These are phyloP conservation scores for Agrenia bidenticulata DNA, from an alignment of 2,888 invertebrate genomes.

Conservation along the genomic window DNA sequence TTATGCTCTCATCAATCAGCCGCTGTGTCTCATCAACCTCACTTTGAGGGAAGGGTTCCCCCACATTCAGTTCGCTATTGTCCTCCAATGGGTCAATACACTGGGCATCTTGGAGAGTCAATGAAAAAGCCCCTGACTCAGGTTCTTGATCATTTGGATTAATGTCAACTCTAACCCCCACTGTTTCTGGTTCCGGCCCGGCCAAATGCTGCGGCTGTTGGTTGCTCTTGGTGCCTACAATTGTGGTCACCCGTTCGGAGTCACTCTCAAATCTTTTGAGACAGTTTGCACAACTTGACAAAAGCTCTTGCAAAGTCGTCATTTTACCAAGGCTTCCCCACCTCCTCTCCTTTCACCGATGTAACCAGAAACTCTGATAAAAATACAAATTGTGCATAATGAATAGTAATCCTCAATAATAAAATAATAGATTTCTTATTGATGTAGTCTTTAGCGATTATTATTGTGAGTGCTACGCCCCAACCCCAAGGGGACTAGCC, in stretches of 20 bases:
- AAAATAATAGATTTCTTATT: too few relatives aligned
- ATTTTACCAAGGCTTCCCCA: not conserved
- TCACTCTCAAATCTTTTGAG: constrained; percentile 3
- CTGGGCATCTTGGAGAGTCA: not conserved
- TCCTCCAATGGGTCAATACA: not conserved
- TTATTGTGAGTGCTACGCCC: too few relatives aligned
- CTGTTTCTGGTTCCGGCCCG: too few relatives aligned
- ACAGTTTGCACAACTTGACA: constrained; percentile 26
- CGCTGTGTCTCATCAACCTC: constrained; percentile 13
- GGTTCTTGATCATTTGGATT: not conserved
- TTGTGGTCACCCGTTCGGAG: not conserved
- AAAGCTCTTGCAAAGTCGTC: constrained; percentile 3
- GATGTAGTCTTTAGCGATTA: too few relatives aligned
- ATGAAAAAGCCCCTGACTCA: not conserved
- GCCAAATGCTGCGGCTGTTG: not conserved
- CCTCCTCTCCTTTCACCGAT: not conserved
- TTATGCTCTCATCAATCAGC: constrained; percentile 2
- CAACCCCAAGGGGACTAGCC: too few relatives aligned
- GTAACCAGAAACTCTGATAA: not conserved
- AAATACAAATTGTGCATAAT: too few relatives aligned
- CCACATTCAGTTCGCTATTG: not conserved
- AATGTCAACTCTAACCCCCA: not conserved
- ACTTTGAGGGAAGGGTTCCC: not conserved
- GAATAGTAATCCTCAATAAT: too few relatives aligned
- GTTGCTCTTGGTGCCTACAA: constrained; percentile 3